Conservation (phyloP, 2,888 invertebrate species). For the Metacarcinus magister region DNA sequence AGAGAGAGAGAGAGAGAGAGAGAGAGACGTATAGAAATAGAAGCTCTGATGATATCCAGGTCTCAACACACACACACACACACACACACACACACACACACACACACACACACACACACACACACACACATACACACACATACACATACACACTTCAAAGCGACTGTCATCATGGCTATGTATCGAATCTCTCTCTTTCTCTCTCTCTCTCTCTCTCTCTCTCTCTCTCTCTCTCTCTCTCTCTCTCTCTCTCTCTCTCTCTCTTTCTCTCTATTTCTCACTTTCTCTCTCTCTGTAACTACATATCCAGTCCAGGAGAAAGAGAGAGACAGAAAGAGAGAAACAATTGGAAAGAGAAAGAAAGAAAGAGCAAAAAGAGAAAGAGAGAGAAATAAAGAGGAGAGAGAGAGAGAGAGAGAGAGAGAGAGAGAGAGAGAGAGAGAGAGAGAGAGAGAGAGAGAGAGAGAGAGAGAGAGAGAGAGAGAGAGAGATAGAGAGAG, state of each 20-base stretch:
- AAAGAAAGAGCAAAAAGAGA: too few species aligned
- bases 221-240: not conserved
- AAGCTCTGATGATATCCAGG: not conserved
- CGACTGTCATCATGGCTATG: not conserved
- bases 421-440: too few species aligned
- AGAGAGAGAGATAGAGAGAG: slow-evolving; percentile 7
- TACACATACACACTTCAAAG: slow-evolving; percentile 48
- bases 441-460: not conserved
- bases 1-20: slow-evolving; percentile 10
- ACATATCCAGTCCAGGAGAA: not conserved
- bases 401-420: too few species aligned
- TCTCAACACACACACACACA: not conserved
- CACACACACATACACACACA: too few species aligned
- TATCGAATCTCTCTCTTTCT: slow-evolving; percentile 31
- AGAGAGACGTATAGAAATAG: not conserved
- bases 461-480: slow-evolving; percentile 26
- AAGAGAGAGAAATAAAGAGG: too few species aligned
- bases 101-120: too few species aligned
- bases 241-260: slow-evolving; percentile 19
- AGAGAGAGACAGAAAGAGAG: not conserved
- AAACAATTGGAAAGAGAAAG: not conserved
- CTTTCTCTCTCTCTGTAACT: not conserved
- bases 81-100: too few species aligned
- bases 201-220: slow-evolving; percentile 20
- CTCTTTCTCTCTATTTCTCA: not conserved